Conservation (phyloP, 1,140 invertebrate species). For the Leptinotarsa texana region DNA sequence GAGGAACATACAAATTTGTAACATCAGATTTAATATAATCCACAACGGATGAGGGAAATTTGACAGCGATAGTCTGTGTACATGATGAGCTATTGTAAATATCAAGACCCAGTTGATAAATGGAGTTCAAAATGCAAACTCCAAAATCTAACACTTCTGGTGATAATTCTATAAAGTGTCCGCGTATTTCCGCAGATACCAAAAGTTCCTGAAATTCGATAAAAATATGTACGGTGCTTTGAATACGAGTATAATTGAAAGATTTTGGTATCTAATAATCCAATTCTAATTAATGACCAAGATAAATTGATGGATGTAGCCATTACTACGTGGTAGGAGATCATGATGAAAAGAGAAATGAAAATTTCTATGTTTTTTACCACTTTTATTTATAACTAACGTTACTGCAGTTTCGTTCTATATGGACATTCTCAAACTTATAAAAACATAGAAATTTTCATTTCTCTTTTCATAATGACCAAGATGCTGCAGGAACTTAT, state of each 20-base stretch:
- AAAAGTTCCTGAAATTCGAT: conserved; percentile 37
- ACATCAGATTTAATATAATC: conserved; percentile 35
- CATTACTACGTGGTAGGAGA: too few relatives aligned
- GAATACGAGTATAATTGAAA: background rate
- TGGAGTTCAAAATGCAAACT: conserved; percentile 39
- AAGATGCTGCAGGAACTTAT: too few relatives aligned
- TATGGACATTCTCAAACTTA: too few relatives aligned
- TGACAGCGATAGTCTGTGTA: conserved; percentile 36
- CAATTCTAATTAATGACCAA: too few relatives aligned
- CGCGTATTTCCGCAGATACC: conserved; percentile 37
- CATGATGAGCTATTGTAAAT: conserved; percentile 36
- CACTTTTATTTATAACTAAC: too few relatives aligned
- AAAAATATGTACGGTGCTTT: background rate
- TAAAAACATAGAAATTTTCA: too few relatives aligned
- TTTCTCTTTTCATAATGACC: too few relatives aligned
- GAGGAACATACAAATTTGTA: conserved; percentile 31
- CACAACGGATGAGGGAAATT: conserved; percentile 38
- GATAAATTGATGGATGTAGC: too few relatives aligned
- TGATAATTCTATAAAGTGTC: conserved; percentile 36
- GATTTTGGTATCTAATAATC: background rate
- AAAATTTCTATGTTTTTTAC: too few relatives aligned
- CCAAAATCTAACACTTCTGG: conserved; percentile 45
- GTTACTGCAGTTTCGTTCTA: too few relatives aligned
- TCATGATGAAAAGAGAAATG: too few relatives aligned
- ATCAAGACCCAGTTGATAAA: conserved; percentile 44